Evolutionary conservation across 1,140 invertebrate genomes (phyloP).

Genomic region (Limonius californicus): DNA sequence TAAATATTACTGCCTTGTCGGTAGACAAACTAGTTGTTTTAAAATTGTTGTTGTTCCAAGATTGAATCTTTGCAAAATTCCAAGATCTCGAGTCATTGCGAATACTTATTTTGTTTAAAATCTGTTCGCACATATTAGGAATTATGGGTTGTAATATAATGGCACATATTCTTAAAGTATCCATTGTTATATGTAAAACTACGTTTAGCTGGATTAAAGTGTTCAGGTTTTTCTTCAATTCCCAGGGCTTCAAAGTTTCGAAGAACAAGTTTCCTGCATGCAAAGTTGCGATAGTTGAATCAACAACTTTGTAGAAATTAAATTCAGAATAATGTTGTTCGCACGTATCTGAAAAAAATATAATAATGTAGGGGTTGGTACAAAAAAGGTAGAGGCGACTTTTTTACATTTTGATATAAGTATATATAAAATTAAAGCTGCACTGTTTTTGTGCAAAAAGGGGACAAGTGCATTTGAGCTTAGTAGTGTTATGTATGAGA

Average conservation of each 20-base stretch:
- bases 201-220: slow-evolving; percentile 58
- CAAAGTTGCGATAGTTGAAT: slow-evolving; percentile 69
- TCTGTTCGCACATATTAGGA: slow-evolving; percentile 62
- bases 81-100: slow-evolving; percentile 52
- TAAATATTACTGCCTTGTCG: slow-evolving; percentile 43
- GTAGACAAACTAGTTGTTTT: slow-evolving; percentile 25
- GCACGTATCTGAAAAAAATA: slow-evolving; percentile 52
- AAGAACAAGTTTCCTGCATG: slow-evolving; percentile 83
- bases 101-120: slow-evolving; percentile 67
- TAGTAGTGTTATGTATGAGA: too few relatives aligned
- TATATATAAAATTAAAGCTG: too few relatives aligned
- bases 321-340: slow-evolving; percentile 67
- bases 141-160: slow-evolving; percentile 82
- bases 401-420: too few relatives aligned
- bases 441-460: too few relatives aligned
- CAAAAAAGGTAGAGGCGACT: too few relatives aligned
- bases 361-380: too few relatives aligned
- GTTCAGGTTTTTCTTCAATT: slow-evolving; percentile 58
- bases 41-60: slow-evolving; percentile 41
- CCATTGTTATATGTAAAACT: slow-evolving; percentile 78
- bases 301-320: slow-evolving; percentile 81
- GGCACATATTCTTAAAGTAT: slow-evolving; percentile 72
- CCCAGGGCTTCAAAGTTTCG: slow-evolving; percentile 83
- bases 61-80: slow-evolving; percentile 47
- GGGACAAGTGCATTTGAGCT: too few relatives aligned